Evolutionary conservation across 2,113 vertebrate genomes (phyloP).

Genomic region (Cyphomyrus plagiostoma): DNA sequence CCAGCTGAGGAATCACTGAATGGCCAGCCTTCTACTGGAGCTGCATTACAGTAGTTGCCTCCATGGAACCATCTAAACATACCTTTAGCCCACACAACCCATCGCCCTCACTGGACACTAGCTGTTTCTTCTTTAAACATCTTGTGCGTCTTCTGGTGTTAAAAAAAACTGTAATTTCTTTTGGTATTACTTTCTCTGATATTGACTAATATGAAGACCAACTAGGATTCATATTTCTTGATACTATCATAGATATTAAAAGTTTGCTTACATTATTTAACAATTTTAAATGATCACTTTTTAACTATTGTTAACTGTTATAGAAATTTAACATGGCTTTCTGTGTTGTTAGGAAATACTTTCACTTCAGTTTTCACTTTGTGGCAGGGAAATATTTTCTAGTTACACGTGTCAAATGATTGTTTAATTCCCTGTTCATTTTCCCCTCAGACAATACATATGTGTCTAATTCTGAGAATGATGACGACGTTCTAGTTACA

Average conservation of each 20-base stretch:
- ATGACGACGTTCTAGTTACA: constrained; percentile 83
- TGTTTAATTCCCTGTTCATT: background rate
- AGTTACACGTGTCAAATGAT: background rate
- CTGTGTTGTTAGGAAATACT: background rate
- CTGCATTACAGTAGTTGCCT: background rate
- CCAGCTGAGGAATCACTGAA: background rate
- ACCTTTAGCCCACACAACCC: background rate
- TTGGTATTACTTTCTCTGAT: background rate
- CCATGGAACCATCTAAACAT: background rate
- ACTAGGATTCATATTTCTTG: background rate
- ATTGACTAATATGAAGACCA: background rate
- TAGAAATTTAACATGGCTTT: background rate
- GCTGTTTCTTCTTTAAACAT: background rate
- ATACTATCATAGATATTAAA: background rate
- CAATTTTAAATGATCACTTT: background rate
- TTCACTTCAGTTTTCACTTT: background rate
- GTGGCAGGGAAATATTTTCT: background rate
- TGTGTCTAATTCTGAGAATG: constrained; percentile 82
- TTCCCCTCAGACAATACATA: constrained; percentile 74
- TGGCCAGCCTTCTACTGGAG: background rate
- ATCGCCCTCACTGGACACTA: background rate
- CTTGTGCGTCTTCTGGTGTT: background rate
- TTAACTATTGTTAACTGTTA: background rate
- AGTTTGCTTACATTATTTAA: background rate
- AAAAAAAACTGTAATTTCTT: background rate